A percentile compares a stretch with the other conserved stretches of the same genome.
phyloP scores from a whole-genome alignment of 2,113 vertebrate species.

The Halcyon senegalensis region DNA sequence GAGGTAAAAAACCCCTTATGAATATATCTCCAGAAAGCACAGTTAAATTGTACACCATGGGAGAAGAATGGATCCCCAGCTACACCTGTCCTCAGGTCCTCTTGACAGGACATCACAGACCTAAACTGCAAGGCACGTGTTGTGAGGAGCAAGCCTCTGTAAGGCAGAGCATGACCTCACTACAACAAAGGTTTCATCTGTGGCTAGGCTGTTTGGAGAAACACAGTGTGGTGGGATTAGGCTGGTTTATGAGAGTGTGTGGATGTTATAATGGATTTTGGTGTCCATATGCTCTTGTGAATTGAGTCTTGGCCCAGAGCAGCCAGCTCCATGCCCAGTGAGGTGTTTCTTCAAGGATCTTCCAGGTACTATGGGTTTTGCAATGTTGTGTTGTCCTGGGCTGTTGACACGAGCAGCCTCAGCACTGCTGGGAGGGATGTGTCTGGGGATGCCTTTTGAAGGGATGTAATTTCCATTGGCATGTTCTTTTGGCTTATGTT shows the following conservation, averaged over 20 bases:
- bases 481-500: not conserved
- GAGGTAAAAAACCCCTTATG: not conserved
- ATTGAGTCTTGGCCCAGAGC: not conserved
- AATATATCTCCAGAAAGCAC: not conserved
- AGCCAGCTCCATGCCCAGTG: not conserved
- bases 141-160: fast-evolving
- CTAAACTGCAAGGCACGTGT: fast-evolving
- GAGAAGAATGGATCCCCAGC: not conserved
- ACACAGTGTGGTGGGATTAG: not conserved
- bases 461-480: not conserved
- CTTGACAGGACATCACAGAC: not conserved
- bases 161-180: fast-evolving
- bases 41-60: not conserved
- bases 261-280: fast-evolving
- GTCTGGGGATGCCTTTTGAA: not conserved
- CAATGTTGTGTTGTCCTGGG: not conserved
- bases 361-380: not conserved
- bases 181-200: not conserved
- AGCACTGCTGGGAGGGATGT: not conserved
- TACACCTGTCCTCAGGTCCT: not conserved
- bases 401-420: not conserved
- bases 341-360: not conserved
- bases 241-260: not conserved
- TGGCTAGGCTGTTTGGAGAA: not conserved
- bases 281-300: fast-evolving